Evolutionary conservation across 2,888 invertebrate species (phyloP).

Genomic region (Apamea monoglypha): DNA sequence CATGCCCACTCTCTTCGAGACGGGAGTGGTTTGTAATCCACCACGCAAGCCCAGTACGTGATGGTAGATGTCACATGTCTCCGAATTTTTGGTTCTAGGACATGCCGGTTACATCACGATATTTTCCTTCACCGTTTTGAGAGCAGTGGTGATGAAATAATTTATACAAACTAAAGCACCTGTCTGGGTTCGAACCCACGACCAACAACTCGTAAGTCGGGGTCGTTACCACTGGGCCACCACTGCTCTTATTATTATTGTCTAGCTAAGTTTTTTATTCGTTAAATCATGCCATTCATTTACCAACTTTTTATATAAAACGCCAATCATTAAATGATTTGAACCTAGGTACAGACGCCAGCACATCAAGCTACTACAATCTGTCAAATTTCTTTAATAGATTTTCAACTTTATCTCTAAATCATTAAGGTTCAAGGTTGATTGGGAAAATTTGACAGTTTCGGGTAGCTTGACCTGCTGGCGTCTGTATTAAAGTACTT

Average conservation of each 20-base stretch:
- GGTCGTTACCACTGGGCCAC: background rate
- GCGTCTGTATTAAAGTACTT: background rate
- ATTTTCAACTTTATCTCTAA: too few species aligned
- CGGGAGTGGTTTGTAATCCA: background rate
- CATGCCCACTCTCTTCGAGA: background rate
- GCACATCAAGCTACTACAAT: too few species aligned
- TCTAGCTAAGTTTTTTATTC: background rate
- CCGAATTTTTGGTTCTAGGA: too few species aligned
- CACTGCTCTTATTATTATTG: background rate
- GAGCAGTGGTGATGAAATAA: background rate
- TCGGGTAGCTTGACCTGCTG: too few species aligned
- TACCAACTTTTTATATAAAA: background rate
- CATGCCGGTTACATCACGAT: too few species aligned
- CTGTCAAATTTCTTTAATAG: too few species aligned
- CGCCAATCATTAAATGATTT: background rate
- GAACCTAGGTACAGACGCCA: too few species aligned
- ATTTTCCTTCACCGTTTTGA: background rate
- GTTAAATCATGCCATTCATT: background rate
- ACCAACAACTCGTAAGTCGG: background rate
- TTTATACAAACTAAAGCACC: background rate
- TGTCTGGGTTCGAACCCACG: background rate
- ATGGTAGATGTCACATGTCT: too few species aligned
- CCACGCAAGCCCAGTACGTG: too few species aligned
- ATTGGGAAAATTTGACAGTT: too few species aligned
- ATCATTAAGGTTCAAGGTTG: too few species aligned